Base-by-base conservation (phyloP, 2,113 vertebrate species). In the Hemiprocne comata region DNA sequence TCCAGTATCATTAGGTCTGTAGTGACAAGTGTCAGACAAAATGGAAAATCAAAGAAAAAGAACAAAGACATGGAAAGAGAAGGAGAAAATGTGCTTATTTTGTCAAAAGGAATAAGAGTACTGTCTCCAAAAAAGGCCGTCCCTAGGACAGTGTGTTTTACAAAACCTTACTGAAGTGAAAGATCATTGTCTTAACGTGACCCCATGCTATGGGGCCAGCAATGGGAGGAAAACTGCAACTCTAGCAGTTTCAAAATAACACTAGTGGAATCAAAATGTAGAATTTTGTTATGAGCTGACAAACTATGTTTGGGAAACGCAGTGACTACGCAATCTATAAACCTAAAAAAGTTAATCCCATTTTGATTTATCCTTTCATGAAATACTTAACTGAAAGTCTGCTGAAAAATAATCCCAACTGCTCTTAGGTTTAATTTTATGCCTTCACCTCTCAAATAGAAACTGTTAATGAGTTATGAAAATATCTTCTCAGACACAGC, bases 381-480 rank as follows among this genome's bases (percentile, higher is more conserved):
- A 48, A 82, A 87, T 17, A 65, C 57, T 65, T 85, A 10, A 46
- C 36, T 28, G 14, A 46, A 70, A 84, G 57, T 12, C 69, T 54
- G 67, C 58, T 85, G 66, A 81, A 81, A 77, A 89, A 78, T 13
- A 78, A 79, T 34, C 50, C 55, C 2, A 76, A 42, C 19, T 78
- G 55, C 79, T 86, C 19, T 55, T 13, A 34, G 23, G 80, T 94
- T 95, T 78, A 20, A 82, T 87, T 93, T 78, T 46, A 44, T 34
- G 73, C 44, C 83, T 80, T 78, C 61, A 80, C 73, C 73, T 88
- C 90, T 90, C 48, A 72, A 86, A 87, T 69, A 79, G 81, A 65
- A 86, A 8, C 55, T 34, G 71, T 61, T 90, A 90, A 93, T 74
- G 83, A 94, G 83, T 93, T 89, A 62, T 34, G 86, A 85, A 91